Evolutionary conservation across 2,797 vertebrate species (phyloP), one percentile per base, ranked within the genome.

Genomic region (Microhierax caerulescens): DNA sequence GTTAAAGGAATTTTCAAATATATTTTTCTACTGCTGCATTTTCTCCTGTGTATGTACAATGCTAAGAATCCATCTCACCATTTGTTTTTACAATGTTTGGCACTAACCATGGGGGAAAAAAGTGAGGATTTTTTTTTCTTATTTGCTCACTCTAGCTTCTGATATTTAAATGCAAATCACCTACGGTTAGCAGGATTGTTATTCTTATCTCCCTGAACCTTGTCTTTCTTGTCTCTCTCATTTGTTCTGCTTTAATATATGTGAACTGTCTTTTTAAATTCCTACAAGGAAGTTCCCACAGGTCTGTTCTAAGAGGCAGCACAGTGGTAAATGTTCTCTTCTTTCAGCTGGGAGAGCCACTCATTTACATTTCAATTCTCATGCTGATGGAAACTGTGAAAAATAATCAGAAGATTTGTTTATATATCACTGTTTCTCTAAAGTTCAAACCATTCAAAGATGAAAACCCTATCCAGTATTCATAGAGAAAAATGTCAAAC

Each of bases 81-180:
- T 68, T 93, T 90, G 64, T 69, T 86, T 88, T 93, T 69, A 41
- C 37, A 73, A 5, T 63, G 19, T n/a, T 78, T 88, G 41, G 48
- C 53, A 65, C 36, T 47, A 85, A 51, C 34, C 36, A 59, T 21
- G 17, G 14, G 17, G 13, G 1, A 11, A 53, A 61, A 69, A 37
- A 88, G 3, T 2, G 8, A 67, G 48, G 28, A 69, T 2, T 3
- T 56, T 89, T 94, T 95, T 85, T 97, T 96, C 57, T 84, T 96
- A 96, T 95, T 96, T 93, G 65, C 47, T 63, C 84, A 57, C 28
- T 88, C 59, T 76, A 85, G 41, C 76, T 96, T 89, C n/a, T 73
- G 88, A 88, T 81, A 92, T 93, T 96, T 72, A 91, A 94, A 85
- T 95, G 57, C 48, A 95, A 89, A 87, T 76, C 87, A 92, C 43